Conservation (phyloP, 2,797 vertebrate genomes). For the Craterocephalus amniculus region DNA sequence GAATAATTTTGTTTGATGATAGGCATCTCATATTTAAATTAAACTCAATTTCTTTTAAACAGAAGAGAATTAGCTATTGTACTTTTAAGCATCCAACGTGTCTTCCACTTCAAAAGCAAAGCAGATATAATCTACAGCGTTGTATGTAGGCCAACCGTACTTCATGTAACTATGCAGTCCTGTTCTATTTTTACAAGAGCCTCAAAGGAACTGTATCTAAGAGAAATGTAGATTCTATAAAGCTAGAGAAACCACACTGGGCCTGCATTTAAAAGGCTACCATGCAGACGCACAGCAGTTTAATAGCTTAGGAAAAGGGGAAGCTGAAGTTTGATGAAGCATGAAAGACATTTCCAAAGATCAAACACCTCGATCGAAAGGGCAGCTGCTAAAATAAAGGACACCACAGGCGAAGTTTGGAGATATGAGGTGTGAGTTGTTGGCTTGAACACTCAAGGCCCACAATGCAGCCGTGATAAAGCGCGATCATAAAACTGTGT, state of each 20-base stretch:
- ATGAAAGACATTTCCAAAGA: constrained; percentile 40
- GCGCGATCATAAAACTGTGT: constrained; percentile 7
- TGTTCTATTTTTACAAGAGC: constrained; percentile 75
- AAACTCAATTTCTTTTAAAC: constrained; percentile 17
- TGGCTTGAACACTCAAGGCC: background rate
- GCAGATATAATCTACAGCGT: constrained; percentile 53
- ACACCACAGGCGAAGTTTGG: background rate
- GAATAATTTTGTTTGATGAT: constrained; percentile 27
- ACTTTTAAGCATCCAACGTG: constrained; percentile 20
- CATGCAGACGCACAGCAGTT: constrained; percentile 13
- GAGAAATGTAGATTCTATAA: constrained; percentile 46
- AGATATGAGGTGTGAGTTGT: background rate
- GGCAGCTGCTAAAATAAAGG: constrained; percentile 27
- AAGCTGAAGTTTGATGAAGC: constrained; percentile 25
- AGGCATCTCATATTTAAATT: constrained; percentile 22
- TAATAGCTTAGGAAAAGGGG: constrained; percentile 12
- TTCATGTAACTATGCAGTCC: constrained; percentile 55
- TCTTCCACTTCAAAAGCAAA: constrained; percentile 57
- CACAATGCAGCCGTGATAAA: background rate
- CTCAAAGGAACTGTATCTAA: constrained; percentile 62
- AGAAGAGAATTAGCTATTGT: constrained; percentile 22
- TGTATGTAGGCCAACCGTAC: constrained; percentile 77
- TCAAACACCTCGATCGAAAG: constrained; percentile 28
- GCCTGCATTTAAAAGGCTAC: constrained; percentile 36
- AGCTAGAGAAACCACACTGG: constrained; percentile 17